Evolutionary conservation across 2,113 vertebrate species (phyloP).

Genomic region (Pollimyrus isidori): DNA sequence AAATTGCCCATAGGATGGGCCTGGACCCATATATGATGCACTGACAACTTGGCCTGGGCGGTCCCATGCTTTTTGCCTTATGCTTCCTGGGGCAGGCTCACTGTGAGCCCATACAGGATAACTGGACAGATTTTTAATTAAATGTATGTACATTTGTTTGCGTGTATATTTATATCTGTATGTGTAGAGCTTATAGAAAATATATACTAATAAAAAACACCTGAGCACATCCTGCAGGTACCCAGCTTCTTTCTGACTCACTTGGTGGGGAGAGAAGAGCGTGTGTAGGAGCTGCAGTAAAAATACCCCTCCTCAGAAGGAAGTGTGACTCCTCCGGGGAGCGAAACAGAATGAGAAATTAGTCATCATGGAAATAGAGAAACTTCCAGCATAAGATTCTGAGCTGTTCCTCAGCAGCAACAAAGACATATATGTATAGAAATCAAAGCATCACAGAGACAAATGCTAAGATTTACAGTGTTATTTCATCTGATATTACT

Average conservation of each 20-base stretch:
- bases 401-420: background rate
- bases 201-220: background rate
- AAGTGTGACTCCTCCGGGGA: background rate
- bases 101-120: background rate
- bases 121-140: background rate
- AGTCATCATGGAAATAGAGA: background rate
- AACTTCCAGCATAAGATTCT: background rate
- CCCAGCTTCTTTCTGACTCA: background rate
- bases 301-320: background rate
- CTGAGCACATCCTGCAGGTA: background rate
- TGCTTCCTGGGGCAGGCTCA: background rate
- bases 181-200: background rate
- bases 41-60: background rate
- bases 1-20: background rate
- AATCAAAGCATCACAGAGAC: background rate
- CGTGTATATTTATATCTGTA: background rate
- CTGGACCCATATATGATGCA: background rate
- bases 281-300: constrained; percentile 10
- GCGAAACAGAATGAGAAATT: background rate
- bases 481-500: background rate
- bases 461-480: background rate
- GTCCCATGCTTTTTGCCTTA: background rate
- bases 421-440: background rate
- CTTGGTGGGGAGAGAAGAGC: background rate
- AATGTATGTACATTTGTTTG: background rate